Base-by-base conservation (phyloP, 2,797 vertebrate genomes). In the Ptychobarbus kaznakovi region DNA sequence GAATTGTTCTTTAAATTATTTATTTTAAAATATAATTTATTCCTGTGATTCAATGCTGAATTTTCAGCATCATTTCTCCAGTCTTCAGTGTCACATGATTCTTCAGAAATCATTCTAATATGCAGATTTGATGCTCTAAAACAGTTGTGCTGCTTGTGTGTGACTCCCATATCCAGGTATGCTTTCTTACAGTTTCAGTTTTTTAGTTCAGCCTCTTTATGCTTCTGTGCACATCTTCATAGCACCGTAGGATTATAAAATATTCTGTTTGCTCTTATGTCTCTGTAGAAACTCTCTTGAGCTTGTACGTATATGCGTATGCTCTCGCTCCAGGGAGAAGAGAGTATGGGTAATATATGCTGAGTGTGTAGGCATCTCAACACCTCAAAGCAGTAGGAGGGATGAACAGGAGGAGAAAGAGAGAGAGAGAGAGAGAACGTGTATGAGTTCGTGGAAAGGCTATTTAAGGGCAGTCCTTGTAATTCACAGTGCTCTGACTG, bases 381-480 rank as follows among this genome's bases (percentile, higher is more conserved):
- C 83, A 90, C 91, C 92, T 90, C 89, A 69, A 90, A 88, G 89
- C 90, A 91, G 90, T 90, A 90, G 81, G 83, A 84, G 88, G 42
- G 44, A 81, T 87, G 51, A 44, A 80, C 83, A 90, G 74, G 38
- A 66, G 15, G 69, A 6, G 68, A 65, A n/a, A 81, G 58, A 77
- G 70, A 81, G 56, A 70, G 70, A 61, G 90, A 86, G 80, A 69
- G 72, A 74, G 73, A 46, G 63, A 58, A n/a, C 1, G 69, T 38
- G 66, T 78, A 49, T 69, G 82, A 56, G 82, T 82, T 63, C 11
- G 20, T 82, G 81, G 18, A 81, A 81, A 76, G 86, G 89, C 91
- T 93, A 91, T 93, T 92, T 94, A 94, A 94, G 93, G 93, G 91
- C 89, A 93, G 91, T 91, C 89, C 92, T 49, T 65, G 92, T 89